Base-by-base conservation (phyloP, 1,140 invertebrate species). In the Calephelis nemesis region DNA sequence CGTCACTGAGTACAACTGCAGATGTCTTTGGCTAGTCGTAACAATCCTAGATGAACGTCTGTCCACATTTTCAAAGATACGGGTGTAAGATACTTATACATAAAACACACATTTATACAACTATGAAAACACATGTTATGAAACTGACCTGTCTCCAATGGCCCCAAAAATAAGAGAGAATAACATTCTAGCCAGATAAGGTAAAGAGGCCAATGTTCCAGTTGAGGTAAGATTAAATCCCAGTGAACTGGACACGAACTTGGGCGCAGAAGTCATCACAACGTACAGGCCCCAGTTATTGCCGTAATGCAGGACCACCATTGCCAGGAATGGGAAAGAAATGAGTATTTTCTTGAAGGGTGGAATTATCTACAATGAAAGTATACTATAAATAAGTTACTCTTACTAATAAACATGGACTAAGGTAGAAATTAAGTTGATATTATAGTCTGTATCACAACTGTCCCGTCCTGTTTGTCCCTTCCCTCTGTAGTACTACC, bases 181-280 rank as follows among this genome's bases (percentile, higher is more conserved):
- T 5, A 94, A 76, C 72, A 96, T 89, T 73, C 95, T 91, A 47
- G 94, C 93, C 68, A 96, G 92, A 70, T 96, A 95, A 2, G 95
- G 95, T 64, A 96, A 75, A 6, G 95, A 94, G 13, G 95, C 94
- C 4, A 96, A 80, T 12, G 93, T 91, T 54, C 95, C 95, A 12
- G 95, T 95, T 62, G 95, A 92, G 74, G 96, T 94, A 52, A 98
- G 93, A 74, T 98, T 94, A 74, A 97, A 98, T 68, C 97, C 96
- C 5, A 99, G 93, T n/a, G 97, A 95, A 69, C 91, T 87, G 49
- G 96, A 95, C 75, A 98, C 95, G 85, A 97, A 99, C 69, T 96
- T 98, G 0, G 98, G 98, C 1, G 98, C 95, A 15, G 96, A 95
- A 0, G 96, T 98, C 71, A 98, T 93, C 74, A 98, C 94, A 78